Evolutionary conservation across 2,113 vertebrate genomes (phyloP).

Genomic region (Heloderma charlesbogerti): DNA sequence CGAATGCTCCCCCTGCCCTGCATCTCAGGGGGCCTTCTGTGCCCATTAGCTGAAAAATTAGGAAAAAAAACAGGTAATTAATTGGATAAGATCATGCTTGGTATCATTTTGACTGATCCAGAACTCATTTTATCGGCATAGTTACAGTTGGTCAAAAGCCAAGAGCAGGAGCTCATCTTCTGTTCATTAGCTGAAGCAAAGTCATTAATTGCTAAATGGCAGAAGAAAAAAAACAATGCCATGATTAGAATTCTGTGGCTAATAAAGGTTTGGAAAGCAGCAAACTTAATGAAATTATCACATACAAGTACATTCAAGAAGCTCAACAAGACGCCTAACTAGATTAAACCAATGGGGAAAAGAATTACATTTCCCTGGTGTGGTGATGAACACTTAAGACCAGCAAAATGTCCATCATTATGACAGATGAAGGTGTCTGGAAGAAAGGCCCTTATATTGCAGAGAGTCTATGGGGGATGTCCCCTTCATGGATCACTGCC

Average conservation of each 20-base stretch:
- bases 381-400: not conserved
- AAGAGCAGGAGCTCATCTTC: not conserved
- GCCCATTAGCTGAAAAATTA: not conserved
- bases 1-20: not conserved
- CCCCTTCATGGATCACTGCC: no score
- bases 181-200: not conserved
- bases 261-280: not conserved
- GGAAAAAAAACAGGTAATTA: not conserved
- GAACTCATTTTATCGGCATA: not conserved
- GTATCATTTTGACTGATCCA: not conserved
- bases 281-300: not conserved
- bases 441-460: not conserved
- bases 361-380: not conserved
- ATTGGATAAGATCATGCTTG: not conserved
- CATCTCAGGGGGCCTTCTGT: not conserved
- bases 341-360: not conserved
- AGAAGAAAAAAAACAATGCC: not conserved
- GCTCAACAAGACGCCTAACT: not conserved
- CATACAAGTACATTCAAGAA: not conserved
- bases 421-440: not conserved
- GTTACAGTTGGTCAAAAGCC: not conserved
- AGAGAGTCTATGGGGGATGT: not conserved
- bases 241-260: not conserved
- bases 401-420: not conserved
- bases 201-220: not conserved